Percentiles rank a stretch among this genome's conserved stretches.
These are phyloP conservation scores for Plectropomus leopardus DNA, from an alignment of 2,113 vertebrate species.

Conservation along the genomic window DNA sequence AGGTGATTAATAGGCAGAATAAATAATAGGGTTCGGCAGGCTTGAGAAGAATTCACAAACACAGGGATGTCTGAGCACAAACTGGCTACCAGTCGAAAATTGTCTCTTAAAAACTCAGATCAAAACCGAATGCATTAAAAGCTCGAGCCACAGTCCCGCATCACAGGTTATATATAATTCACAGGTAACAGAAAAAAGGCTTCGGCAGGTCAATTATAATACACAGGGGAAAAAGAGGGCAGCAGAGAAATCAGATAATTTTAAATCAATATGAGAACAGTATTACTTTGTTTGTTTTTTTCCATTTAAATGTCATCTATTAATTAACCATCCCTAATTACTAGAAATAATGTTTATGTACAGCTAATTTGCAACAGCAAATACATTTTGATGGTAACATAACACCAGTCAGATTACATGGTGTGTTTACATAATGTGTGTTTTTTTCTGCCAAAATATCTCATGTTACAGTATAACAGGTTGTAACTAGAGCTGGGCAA, in stretches of 20 bases:
- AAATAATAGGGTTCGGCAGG: conserved; percentile 48
- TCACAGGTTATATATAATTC: not conserved
- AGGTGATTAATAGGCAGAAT: conserved; percentile 50
- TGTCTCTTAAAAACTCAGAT: conserved; percentile 41
- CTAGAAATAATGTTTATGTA: not conserved
- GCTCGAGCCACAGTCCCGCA: not conserved
- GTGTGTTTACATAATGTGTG: too few relatives aligned
- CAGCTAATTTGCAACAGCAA: not conserved
- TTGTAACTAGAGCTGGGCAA: not conserved
- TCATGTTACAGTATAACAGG: not conserved
- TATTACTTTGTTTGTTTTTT: not conserved
- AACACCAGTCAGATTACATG: too few relatives aligned
- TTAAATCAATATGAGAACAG: not conserved
- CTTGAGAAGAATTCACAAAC: conserved; percentile 22
- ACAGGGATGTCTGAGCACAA: not conserved
- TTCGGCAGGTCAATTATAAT: not conserved
- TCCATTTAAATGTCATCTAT: not conserved
- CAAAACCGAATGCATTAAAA: not conserved
- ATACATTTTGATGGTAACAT: not conserved
- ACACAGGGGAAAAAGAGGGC: not conserved
- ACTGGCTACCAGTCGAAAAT: conserved; percentile 18
- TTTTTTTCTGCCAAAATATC: not conserved
- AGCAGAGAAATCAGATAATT: not conserved
- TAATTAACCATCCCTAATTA: not conserved
- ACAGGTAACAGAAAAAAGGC: not conserved